Evolutionary conservation across 2,888 invertebrate species (phyloP), one percentile per base, ranked within the genome.

Genomic region (Hemaris fuciformis): DNA sequence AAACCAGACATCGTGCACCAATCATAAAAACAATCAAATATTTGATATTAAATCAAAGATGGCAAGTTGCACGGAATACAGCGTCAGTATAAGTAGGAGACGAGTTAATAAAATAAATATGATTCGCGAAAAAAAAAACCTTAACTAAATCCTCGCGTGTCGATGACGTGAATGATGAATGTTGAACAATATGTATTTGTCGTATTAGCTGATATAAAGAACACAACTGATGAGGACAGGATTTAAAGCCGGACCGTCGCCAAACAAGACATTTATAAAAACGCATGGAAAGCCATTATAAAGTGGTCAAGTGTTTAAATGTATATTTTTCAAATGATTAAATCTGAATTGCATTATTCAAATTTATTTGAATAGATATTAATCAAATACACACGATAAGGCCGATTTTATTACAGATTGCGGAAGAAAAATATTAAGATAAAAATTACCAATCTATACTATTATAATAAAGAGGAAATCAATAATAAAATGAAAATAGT

Each of bases 121-220:
- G 77, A 68, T 70, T 64, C 31, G 31, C 31, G 65, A 63, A 79
- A 79, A 81, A 83, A 79, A 85, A 84, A 81, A n/a, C n/a, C 76
- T 66, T 69, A 80, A 73, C 76, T 76, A 79, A 83, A 83, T 79
- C 76, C 75, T 76, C 71, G 67, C 73, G 67, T 66, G 74, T 70
- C 81, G 84, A 83, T 85, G 89, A 88, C 85, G 84, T 72, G 83
- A 76, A 84, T 87, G 88, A 89, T 89, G 83, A 87, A 88, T 90
- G 86, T 79, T 75, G 70, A 73, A 83, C 81, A 83, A 89, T 86
- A 81, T 80, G 76, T 84, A 82, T 77, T 74, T 77, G 85, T 85
- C 85, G 80, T 81, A 85, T 88, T 87, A 87, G 78, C 71, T 73
- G 72, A 79, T 76, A 80, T 77, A 70, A 74, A 67, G 61, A 67